Conservation (phyloP, 2,113 vertebrate genomes). For the Phaethornis superciliosus region DNA sequence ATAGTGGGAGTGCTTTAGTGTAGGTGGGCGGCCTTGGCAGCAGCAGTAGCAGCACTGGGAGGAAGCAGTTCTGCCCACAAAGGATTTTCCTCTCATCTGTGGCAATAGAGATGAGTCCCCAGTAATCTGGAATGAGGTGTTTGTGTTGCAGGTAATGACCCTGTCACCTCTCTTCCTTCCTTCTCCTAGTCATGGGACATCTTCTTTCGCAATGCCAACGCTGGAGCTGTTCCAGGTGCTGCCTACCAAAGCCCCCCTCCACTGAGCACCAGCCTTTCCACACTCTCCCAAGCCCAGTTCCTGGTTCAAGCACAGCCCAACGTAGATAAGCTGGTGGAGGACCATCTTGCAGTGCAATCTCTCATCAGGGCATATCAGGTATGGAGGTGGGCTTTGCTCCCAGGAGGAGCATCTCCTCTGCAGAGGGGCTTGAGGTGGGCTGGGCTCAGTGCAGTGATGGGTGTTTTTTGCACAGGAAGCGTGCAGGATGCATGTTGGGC, state of each 20-base stretch:
- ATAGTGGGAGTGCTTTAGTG: not conserved
- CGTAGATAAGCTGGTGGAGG: constrained; percentile 90
- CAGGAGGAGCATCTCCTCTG: fast-evolving
- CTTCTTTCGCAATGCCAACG: constrained; percentile 91
- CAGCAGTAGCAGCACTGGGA: too few species aligned
- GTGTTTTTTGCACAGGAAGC: not conserved
- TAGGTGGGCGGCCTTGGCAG: not conserved
- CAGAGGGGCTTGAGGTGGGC: fast-evolving
- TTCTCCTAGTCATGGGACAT: constrained; percentile 91
- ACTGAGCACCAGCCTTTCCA: constrained; percentile 71
- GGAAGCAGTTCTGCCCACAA: not conserved
- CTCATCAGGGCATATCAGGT: constrained; percentile 97
- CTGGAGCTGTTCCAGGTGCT: constrained; percentile 86
- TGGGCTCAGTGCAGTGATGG: fast-evolving
- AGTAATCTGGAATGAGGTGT: fast-evolving
- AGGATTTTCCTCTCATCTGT: not conserved
- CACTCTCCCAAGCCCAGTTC: constrained; percentile 68
- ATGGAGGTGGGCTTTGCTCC: not conserved
- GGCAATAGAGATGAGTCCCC: not conserved
- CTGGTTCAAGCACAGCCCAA: constrained; percentile 80
- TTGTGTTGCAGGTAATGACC: not conserved
- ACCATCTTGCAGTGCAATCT: constrained; percentile 92
- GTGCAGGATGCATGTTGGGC: not conserved
- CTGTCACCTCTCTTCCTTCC: not conserved
- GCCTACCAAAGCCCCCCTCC: constrained; percentile 89